Percentiles rank a stretch among this genome's conserved stretches.
These are phyloP conservation scores for Horisme vitalbata DNA, from an alignment of 2,888 invertebrate species.

Conservation along the genomic window DNA sequence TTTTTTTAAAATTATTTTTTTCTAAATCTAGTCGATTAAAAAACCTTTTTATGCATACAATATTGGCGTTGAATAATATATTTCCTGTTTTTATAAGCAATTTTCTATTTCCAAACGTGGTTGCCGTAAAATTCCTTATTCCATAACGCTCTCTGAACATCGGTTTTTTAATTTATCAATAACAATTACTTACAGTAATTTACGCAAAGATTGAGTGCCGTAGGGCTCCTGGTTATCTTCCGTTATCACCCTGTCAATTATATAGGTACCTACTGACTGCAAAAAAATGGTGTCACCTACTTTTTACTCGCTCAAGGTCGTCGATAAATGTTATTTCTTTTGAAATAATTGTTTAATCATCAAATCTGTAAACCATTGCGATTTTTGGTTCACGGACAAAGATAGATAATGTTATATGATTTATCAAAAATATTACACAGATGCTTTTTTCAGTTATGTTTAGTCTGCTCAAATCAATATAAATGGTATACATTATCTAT, in stretches of 20 bases:
- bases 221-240: constrained; percentile 53
- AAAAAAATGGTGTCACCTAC: constrained; percentile 70
- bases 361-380: constrained; percentile 49
- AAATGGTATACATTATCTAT: no score
- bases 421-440: not conserved
- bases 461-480: no score
- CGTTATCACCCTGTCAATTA: constrained; percentile 48
- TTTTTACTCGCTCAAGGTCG: constrained; percentile 74
- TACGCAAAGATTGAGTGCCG: constrained; percentile 28
- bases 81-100: no score
- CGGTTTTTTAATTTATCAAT: constrained; percentile 3
- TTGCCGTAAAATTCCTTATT: no score
- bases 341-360: constrained; percentile 58
- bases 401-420: constrained; percentile 40
- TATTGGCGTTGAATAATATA: no score
- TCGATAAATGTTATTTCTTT: constrained; percentile 51
- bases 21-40: no score
- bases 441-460: not conserved
- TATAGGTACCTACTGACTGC: constrained; percentile 56
- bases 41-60: no score
- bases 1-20: no score
- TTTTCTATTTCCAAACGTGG: no score
- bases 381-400: constrained; percentile 70
- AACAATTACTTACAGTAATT: constrained; percentile 9
- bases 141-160: no score